phyloP scores from a whole-genome alignment of 2,113 vertebrate species.

The Saiga tatarica region DNA sequence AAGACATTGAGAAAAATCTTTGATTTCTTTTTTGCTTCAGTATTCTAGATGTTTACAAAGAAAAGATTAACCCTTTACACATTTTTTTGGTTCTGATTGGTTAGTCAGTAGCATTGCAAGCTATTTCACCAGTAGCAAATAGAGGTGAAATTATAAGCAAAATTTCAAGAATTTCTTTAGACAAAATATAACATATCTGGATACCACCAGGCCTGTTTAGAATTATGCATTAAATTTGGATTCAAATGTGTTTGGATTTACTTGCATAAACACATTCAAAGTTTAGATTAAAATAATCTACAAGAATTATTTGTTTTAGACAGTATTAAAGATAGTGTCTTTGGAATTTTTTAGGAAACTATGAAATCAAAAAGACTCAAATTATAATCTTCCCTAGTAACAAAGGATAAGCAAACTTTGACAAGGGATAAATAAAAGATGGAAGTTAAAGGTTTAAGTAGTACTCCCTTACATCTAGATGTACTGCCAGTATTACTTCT shows the following conservation, averaged over 20 bases:
- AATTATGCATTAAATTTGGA: neutral
- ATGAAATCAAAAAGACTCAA: neutral
- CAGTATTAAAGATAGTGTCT: neutral
- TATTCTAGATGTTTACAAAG: neutral
- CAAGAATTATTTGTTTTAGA: conserved; percentile 6
- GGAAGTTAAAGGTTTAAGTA: neutral
- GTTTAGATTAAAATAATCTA: conserved; percentile 12
- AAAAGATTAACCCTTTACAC: neutral
- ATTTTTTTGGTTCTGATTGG: neutral
- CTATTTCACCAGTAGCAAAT: neutral
- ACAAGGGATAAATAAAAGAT: neutral
- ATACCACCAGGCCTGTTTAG: neutral
- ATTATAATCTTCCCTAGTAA: neutral
- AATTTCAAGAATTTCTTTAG: conserved; percentile 28
- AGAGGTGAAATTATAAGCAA: neutral
- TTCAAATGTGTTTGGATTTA: conserved; percentile 9
- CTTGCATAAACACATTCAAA: neutral
- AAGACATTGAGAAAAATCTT: neutral
- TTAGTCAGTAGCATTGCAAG: neutral
- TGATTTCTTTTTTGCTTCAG: neutral
- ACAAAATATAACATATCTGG: neutral
- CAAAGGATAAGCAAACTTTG: neutral
- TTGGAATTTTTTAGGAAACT: neutral
- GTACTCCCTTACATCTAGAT: neutral
- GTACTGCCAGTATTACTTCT: neutral